A percentile compares a stretch with the other conserved stretches of the same genome.
Conservation (phyloP, 2,797 vertebrate species). For the Silurus lanzhouensis region DNA sequence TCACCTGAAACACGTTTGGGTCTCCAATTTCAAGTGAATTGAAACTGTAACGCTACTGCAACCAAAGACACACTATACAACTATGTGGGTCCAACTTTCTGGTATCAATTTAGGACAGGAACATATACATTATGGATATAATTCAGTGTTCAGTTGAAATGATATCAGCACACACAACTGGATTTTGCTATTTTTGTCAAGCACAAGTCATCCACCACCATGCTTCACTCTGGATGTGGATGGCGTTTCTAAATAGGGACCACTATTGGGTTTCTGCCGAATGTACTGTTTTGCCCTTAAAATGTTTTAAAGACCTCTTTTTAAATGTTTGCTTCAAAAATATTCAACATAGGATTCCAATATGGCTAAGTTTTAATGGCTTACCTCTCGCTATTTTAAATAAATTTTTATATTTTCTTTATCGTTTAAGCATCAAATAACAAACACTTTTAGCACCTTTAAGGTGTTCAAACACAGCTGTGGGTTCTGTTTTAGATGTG, state of each 20-base stretch:
- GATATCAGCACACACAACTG: too few species aligned
- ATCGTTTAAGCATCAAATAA: not conserved
- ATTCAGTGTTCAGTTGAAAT: too few species aligned
- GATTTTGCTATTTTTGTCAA: not conserved
- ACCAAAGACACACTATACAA: too few species aligned
- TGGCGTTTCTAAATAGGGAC: not conserved
- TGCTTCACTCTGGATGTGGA: not conserved
- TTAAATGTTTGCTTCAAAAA: too few species aligned
- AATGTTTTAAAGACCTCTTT: too few species aligned
- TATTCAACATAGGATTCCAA: not conserved
- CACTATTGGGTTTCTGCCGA: not conserved
- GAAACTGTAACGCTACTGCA: too few species aligned
- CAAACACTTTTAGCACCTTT: too few species aligned
- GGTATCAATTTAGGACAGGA: too few species aligned
- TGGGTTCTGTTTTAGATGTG: not conserved
- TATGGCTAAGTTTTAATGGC: not conserved
- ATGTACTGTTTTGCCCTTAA: not conserved
- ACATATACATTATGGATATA: too few species aligned
- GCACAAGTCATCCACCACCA: not conserved
- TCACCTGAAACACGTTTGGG: too few species aligned
- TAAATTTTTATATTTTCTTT: not conserved
- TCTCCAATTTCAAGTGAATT: too few species aligned
- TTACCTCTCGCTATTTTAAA: not conserved
- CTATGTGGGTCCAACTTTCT: too few species aligned
- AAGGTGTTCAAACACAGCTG: not conserved